Base-by-base conservation (phyloP, 2,113 vertebrate genomes). In the Malurus cyaneus region DNA sequence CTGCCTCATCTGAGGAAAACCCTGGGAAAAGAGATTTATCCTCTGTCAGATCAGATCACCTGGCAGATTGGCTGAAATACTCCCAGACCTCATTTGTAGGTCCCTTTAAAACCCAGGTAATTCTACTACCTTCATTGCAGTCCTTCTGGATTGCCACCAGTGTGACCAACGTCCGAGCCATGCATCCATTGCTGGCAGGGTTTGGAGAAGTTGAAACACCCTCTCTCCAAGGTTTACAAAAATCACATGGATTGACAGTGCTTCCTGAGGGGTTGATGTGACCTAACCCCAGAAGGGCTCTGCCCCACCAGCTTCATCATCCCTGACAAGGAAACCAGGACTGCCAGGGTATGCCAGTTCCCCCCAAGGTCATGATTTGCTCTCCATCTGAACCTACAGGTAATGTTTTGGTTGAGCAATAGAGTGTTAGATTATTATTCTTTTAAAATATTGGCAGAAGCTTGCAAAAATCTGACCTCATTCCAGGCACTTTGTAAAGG, bases 381-480 rank as follows among this genome's bases (percentile, higher is more conserved):
- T 73, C 78, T 88, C 78, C 61, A 24, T 71, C 79, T 89, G 88
- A 93, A 94, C 62, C 70, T 66, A 10, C 28, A 59, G 52, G 56
- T 87, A 87, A 93, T 93, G 73, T 34, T 53, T 92, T 66, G 39
- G 50, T 92, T 79, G 85, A 94, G 64, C 62, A 80, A 31, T 52
- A 84, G 25, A 36, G n/a, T 70, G 74, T 87, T 94, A 80, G 64
- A 86, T 91, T 92, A 91, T 91, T 80, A 66, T 67, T 90, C 61
- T 85, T 81, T 93, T 76, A 92, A 92, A 89, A 67, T 2, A 5
- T 72, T 95, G 85, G 81, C 95, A 93, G 85, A 92, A 82, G 56
- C 70, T 92, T 88, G 79, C 79, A 94, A 92, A 90, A 93, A 62
- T 74, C 69, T 88, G 85, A 96, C 92, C 88, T 94, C 88, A 89